Evolutionary conservation across 2,888 invertebrate species (phyloP).

Genomic region (Drosophila picticornis): DNA sequence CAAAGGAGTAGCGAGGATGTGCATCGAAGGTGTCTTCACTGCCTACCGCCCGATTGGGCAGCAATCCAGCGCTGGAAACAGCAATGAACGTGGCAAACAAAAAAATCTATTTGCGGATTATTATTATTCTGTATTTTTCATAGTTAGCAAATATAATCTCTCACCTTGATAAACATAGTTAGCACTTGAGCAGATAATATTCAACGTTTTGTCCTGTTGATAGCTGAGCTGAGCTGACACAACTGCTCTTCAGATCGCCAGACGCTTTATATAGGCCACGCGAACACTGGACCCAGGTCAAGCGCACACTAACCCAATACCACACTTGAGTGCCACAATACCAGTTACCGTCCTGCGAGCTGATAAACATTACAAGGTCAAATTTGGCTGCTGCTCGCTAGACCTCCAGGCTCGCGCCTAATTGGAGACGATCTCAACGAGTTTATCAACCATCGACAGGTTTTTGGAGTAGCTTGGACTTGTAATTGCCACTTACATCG

Average conservation of each 20-base stretch:
- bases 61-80: conserved; percentile 68
- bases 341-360: conserved; percentile 50
- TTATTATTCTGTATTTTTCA: neutral
- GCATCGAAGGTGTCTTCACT: conserved; percentile 77
- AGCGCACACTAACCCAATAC: conserved; percentile 70
- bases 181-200: conserved; percentile 5
- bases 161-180: conserved; percentile 77
- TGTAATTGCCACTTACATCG: conserved; percentile 29
- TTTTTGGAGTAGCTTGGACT: conserved; percentile 37
- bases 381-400: conserved; percentile 11
- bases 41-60: conserved; percentile 56
- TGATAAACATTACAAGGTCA: conserved; percentile 65
- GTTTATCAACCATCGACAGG: conserved; percentile 77
- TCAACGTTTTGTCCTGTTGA: conserved; percentile 38
- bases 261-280: conserved; percentile 61
- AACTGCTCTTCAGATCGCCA: conserved; percentile 16
- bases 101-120: conserved; percentile 28
- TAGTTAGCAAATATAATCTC: neutral
- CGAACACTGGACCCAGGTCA: conserved; percentile 14
- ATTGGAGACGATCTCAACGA: conserved; percentile 57
- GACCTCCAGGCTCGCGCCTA: conserved; percentile 64
- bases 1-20: conserved; percentile 85
- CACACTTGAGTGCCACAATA: conserved; percentile 50
- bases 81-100: conserved; percentile 64
- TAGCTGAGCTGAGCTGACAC: conserved; percentile 50